Evolutionary conservation across 1,140 invertebrate species (phyloP).

Genomic region (Atta colombica): DNA sequence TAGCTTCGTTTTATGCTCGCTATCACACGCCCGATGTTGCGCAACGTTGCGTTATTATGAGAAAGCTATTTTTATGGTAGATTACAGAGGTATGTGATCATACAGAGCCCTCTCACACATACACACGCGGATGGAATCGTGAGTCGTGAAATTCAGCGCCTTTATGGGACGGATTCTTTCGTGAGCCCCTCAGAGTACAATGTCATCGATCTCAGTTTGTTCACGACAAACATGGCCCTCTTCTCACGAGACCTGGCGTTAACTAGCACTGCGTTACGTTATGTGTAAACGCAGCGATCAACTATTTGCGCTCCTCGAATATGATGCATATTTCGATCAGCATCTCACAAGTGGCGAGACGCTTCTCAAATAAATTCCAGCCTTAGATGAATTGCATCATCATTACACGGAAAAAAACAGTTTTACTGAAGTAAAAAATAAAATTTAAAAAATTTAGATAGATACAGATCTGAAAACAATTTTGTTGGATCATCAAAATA

Average conservation of each 20-base stretch:
- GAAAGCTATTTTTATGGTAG: constrained; percentile 60
- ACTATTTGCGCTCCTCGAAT: not conserved
- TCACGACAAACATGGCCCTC: constrained; percentile 54
- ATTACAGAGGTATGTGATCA: constrained; percentile 53
- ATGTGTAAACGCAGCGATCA: constrained; percentile 28
- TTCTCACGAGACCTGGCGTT: constrained; percentile 40
- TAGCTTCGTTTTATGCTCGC: constrained; percentile 48
- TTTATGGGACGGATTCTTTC: constrained; percentile 38
- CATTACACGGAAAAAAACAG: too few species aligned
- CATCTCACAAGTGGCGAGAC: not conserved
- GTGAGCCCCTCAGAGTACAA: constrained; percentile 3
- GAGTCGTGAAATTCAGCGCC: constrained; percentile 51
- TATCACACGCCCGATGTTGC: constrained; percentile 33
- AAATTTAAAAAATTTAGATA: too few species aligned
- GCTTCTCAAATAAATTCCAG: not conserved
- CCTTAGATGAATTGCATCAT: not conserved
- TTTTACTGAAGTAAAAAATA: too few species aligned
- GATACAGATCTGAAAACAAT: too few species aligned
- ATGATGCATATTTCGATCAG: not conserved
- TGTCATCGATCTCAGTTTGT: constrained; percentile 63
- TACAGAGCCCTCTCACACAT: not conserved
- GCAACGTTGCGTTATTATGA: constrained; percentile 52
- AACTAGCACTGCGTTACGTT: constrained; percentile 21
- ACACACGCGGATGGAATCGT: not conserved
- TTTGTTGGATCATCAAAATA: too few species aligned